Percentiles rank a stretch among this genome's conserved stretches.
Conservation (phyloP, 2,888 invertebrate genomes). For the Alsophila aescularia region DNA sequence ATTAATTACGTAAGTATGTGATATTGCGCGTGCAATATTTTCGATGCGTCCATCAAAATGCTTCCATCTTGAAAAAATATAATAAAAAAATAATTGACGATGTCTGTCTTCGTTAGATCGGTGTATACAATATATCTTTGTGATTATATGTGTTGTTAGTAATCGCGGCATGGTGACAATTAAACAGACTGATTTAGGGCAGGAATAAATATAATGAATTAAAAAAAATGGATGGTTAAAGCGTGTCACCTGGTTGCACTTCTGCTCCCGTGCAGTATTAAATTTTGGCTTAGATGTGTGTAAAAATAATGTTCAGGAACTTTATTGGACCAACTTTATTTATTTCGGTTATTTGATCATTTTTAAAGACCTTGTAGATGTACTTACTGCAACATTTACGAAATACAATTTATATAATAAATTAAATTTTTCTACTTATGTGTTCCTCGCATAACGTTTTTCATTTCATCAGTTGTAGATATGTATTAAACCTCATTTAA, state of each 20-base stretch:
- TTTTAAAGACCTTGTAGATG: too few relatives aligned
- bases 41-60: conserved; percentile 11
- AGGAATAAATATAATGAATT: conserved; percentile 49
- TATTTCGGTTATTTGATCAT: too few relatives aligned
- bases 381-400: too few relatives aligned
- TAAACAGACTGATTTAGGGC: conserved; percentile 75
- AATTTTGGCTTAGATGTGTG: conserved; percentile 58
- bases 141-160: conserved; percentile 69
- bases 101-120: conserved; percentile 73
- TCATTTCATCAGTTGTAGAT: too few relatives aligned
- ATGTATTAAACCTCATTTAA: too few relatives aligned
- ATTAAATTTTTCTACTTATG: too few relatives aligned
- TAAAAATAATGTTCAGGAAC: conserved; percentile 16
- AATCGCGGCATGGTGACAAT: conserved; percentile 60
- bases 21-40: conserved; percentile 11
- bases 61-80: conserved; percentile 28
- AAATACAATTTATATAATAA: too few relatives aligned
- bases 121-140: conserved; percentile 77
- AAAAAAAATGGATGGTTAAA: conserved; percentile 41
- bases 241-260: conserved; percentile 49
- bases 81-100: conserved; percentile 59
- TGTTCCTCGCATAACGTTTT: too few relatives aligned
- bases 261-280: conserved; percentile 70
- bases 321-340: too few relatives aligned
- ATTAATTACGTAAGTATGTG: neutral